Evolutionary conservation across 2,888 invertebrate genomes (phyloP), one percentile per base, ranked within the genome.

Genomic region (Xanthorhoe spadicearia): DNA sequence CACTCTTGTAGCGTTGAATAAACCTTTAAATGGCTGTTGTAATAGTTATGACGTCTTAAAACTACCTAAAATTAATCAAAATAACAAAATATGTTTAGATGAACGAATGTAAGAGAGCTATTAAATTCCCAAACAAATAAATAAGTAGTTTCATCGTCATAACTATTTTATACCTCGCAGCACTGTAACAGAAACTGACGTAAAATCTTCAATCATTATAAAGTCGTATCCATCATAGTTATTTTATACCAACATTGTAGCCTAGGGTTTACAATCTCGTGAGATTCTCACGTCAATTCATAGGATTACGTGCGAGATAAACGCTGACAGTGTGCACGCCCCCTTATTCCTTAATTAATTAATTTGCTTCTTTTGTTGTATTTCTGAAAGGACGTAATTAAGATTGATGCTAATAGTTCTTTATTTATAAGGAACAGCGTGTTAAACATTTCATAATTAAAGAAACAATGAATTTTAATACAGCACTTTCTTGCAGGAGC

Each of bases 291-390:
- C 63, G 54, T 49, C 61, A 35, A 58, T 66, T 72, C 76, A 67
- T 74, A 69, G 73, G 77, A 79, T 81, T 77, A 68, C 73, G 73
- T 72, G 79, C 67, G 71, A 64, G 67, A 68, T 69, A 68, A 64
- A 56, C 64, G 55, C 61, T 13, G 46, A 17, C 68, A 67, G 69
- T 70, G 70, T 68, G 66, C 52, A 48, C 67, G 19, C 61, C 60
- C 54, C 73, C 56, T 72, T 69, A 73, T 35, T 43, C 55, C 63
- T 56, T 73, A 71, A 75, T 66, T 73, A 73, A 74, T 74, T 74
- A 72, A 71, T 71, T 74, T 60, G 65, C 61, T 68, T 63, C 67
- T 62, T 68, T 73, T 75, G 66, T 74, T 72, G 68, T 66, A 61
- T 68, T 68, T 54, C 66, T 64, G 64, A 52, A 65, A 61, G 70